Evolutionary conservation across 2,113 vertebrate genomes (phyloP).

Genomic region (Pleuronectes platessa): DNA sequence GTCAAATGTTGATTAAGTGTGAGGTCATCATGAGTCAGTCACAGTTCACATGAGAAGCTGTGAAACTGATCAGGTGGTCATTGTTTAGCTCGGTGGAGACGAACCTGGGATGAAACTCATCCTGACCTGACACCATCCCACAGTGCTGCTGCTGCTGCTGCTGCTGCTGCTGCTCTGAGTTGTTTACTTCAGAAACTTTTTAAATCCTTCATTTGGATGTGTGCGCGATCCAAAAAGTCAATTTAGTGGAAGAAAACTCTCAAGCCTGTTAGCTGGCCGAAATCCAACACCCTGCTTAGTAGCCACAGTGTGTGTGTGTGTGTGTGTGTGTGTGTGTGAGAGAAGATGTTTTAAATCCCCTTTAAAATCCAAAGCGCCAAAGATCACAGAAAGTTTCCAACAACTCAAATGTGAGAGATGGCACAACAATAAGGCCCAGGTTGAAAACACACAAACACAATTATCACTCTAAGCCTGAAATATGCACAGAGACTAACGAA

Average conservation of each 20-base stretch:
- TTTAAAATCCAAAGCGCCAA: conserved; percentile 1
- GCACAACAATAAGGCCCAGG: not conserved
- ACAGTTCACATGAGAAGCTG: no score
- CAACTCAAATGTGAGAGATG: not conserved
- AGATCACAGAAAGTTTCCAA: not conserved
- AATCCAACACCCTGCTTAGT: conserved; percentile 13
- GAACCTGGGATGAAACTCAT: no score
- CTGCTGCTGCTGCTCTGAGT: not conserved
- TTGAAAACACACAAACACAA: not conserved
- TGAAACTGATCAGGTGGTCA: no score
- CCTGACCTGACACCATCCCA: no score
- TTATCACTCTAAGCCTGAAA: not conserved
- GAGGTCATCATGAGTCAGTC: no score
- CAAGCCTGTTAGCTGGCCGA: not conserved
- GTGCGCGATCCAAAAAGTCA: not conserved
- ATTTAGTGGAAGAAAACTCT: not conserved
- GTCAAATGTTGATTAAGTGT: no score
- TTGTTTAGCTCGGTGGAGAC: no score
- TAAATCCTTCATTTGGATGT: not conserved
- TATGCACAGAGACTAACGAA: conserved; percentile 5
- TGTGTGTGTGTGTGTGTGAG: not conserved
- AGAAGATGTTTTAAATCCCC: conserved; percentile 16
- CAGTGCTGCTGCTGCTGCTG: not conserved
- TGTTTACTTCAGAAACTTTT: no score
- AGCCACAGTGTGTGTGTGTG: not conserved